Evolutionary conservation across 2,888 invertebrate genomes (phyloP), one percentile per base, ranked within the genome.

Genomic region (Eustalomyia histrio): DNA sequence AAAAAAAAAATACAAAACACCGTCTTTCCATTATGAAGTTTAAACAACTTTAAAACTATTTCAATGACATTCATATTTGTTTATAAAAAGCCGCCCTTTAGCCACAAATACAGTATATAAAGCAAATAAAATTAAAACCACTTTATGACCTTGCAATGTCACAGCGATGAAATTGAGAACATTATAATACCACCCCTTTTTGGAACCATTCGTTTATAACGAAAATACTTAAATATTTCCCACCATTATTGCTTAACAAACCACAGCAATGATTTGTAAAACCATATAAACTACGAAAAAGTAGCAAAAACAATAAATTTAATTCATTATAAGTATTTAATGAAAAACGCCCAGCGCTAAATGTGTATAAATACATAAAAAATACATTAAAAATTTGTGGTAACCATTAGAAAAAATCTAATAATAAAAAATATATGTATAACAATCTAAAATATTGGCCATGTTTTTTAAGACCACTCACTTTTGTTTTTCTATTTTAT

Each of bases 71-170:
- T 61, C 53, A 1, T 52, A 57, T 50, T 35, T 29, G 52, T 39
- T 47, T 58, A 52, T 4, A 53, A 72, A 53, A 60, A 47, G 21
- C 33, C 72, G 65, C 72, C 53, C 61, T 78, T 67, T 61, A 67
- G 47, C 65, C 78, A 67, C 60, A 72, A 72, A 33, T 35, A 60
- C 21, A 71, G 18, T 58, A 29, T 29, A 29, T 29, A 29, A n/a
- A 52, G 33, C 1, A 64, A 60, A 43, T 10, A 61, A 47, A 16
- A 18, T 52, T 29, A 35, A 52, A 76, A 74, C 81, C 76, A 74
- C 74, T 61, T 53, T 65, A 43, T 78, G 81, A 71, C 74, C 81
- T 81, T 81, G 76, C 73, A 71, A 73, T 60, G 76, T 65, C 74
- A 78, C 55, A 57, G 71, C 73, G 17, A 55, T 61, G 69, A 71